Percentiles rank a stretch among this genome's conserved stretches.
phyloP scores from a whole-genome alignment of 2,113 vertebrate species.

The Corythoichthys haematopterus region DNA sequence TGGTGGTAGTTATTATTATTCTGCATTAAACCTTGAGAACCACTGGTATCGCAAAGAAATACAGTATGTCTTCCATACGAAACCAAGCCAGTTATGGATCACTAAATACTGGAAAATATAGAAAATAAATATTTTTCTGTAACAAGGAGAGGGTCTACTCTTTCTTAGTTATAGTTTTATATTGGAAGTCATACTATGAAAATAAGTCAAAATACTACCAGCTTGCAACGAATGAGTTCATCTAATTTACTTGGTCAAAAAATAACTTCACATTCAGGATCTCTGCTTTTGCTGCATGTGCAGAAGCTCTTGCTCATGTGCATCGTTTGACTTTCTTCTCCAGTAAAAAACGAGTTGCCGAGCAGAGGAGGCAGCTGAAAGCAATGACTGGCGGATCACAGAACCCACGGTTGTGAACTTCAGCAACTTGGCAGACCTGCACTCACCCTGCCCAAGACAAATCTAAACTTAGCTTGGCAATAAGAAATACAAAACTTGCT shows the following conservation, averaged over 20 bases:
- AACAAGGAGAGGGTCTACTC: too few relatives aligned
- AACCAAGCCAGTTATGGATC: too few relatives aligned
- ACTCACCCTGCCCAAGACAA: conserved; percentile 18
- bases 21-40: too few relatives aligned
- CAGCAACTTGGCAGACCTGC: conserved; percentile 39
- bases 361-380: conserved; percentile 43
- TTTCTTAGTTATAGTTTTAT: too few relatives aligned
- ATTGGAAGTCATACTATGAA: too few relatives aligned
- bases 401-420: conserved; percentile 50
- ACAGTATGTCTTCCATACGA: too few relatives aligned
- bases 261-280: background rate
- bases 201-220: too few relatives aligned
- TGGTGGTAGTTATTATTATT: too few relatives aligned
- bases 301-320: background rate
- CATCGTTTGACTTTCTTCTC: conserved; percentile 15
- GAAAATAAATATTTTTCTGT: too few relatives aligned
- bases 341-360: conserved; percentile 21
- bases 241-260: background rate
- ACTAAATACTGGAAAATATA: too few relatives aligned
- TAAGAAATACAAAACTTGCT: conserved; percentile 14
- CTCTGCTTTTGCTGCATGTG: conserved; percentile 1
- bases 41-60: too few relatives aligned
- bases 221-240: too few relatives aligned
- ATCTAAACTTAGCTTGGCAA: conserved; percentile 36
- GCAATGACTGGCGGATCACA: conserved; percentile 42